These are phyloP conservation scores for Ficedula albicollis DNA, from an alignment of 2,797 vertebrate genomes.

Conservation along the genomic window DNA sequence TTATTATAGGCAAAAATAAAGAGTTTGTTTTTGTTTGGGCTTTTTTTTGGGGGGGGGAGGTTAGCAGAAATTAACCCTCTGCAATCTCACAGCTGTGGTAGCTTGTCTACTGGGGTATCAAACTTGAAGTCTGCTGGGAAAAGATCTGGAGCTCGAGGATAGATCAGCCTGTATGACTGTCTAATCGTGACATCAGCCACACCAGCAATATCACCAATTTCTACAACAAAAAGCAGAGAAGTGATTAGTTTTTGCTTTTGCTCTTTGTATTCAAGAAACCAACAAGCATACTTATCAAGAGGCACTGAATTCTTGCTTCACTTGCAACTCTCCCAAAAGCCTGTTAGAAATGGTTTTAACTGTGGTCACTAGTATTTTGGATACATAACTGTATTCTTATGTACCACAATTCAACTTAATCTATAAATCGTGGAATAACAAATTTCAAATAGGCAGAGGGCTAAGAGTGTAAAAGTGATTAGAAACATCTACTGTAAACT, in stretches of 20 bases:
- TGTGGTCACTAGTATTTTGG: neutral
- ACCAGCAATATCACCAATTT: conserved; percentile 97
- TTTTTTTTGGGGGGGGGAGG: neutral
- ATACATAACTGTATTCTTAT: neutral
- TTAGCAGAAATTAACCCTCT: conserved; percentile 21
- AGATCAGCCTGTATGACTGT: conserved; percentile 98
- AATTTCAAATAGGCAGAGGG: neutral
- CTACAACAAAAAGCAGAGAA: conserved; percentile 72
- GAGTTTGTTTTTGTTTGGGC: neutral
- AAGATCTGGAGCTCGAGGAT: conserved; percentile 94
- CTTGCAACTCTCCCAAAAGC: neutral
- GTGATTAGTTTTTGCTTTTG: neutral
- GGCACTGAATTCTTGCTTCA: neutral
- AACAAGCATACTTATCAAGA: neutral
- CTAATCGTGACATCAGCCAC: conserved; percentile 97
- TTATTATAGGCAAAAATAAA: conserved; percentile 73
- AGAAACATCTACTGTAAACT: neutral
- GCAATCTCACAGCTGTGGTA: conserved; percentile 90
- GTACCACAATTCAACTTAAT: neutral
- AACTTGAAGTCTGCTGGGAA: conserved; percentile 98
- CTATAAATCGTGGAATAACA: neutral
- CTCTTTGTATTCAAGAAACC: neutral
- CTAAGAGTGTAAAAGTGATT: neutral
- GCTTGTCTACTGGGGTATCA: conserved; percentile 96
- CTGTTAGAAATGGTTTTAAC: neutral